Conservation (phyloP, 1,140 invertebrate genomes). For the Bombus polaris region DNA sequence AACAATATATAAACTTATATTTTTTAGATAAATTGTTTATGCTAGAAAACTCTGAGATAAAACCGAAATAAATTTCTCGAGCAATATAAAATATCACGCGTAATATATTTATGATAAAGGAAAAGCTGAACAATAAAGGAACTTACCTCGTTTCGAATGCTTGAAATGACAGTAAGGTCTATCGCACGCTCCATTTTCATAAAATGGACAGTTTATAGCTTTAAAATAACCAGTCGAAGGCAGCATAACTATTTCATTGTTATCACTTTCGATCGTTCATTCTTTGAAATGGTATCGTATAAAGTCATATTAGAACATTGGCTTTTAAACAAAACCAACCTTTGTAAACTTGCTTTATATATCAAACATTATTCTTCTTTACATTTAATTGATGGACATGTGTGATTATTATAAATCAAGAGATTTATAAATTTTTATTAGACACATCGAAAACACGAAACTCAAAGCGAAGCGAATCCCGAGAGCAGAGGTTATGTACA, state of each 20-base stretch:
- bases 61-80: neutral
- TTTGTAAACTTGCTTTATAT: neutral
- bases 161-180: conserved; percentile 95
- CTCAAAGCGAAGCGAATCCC: neutral
- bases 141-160: conserved; percentile 88
- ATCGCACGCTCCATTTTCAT: conserved; percentile 89
- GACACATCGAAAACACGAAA: conserved; percentile 9
- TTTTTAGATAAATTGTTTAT: neutral
- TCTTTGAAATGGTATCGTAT: conserved; percentile 6
- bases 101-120: neutral
- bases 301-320: neutral
- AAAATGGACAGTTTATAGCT: conserved; percentile 92
- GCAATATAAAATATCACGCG: too few species aligned
- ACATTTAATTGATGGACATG: too few species aligned
- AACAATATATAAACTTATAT: neutral
- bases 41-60: neutral
- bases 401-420: neutral
- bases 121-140: neutral
- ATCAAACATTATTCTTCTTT: neutral
- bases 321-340: neutral
- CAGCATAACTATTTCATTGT: conserved; percentile 87
- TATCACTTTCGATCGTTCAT: conserved; percentile 33
- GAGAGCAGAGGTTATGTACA: conserved; percentile 30
- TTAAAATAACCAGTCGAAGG: conserved; percentile 93
- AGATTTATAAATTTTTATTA: neutral